phyloP scores from a whole-genome alignment of 2,113 vertebrate genomes.

The Albula goreensis region DNA sequence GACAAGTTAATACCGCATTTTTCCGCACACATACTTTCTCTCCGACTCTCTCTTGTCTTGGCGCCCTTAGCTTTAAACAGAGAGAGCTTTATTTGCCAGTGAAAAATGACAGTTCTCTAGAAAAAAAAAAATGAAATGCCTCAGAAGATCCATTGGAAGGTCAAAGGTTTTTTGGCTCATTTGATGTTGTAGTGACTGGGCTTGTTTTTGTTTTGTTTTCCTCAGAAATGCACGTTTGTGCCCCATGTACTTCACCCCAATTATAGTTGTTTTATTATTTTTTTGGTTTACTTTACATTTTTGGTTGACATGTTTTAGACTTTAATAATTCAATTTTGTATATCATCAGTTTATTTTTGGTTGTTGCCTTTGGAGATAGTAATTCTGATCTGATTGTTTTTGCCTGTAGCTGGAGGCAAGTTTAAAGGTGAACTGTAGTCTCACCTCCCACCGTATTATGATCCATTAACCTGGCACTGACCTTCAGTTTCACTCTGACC shows the following conservation, averaged over 20 bases:
- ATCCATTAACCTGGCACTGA: conserved; percentile 5
- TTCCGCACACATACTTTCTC: conserved; percentile 9
- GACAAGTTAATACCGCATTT: conserved; percentile 39
- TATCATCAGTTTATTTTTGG: neutral
- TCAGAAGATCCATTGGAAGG: neutral
- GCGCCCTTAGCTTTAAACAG: conserved; percentile 20
- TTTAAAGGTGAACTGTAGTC: neutral
- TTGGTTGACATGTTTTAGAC: neutral
- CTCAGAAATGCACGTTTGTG: neutral
- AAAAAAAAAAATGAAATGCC: conserved; percentile 25
- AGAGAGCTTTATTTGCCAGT: conserved; percentile 25
- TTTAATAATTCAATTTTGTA: neutral
- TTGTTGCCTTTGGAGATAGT: conserved; percentile 6
- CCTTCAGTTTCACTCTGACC: neutral
- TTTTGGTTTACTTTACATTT: neutral
- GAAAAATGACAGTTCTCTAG: conserved; percentile 21
- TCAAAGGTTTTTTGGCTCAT: neutral
- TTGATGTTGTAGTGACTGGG: neutral
- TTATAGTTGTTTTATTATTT: neutral
- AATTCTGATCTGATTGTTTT: conserved; percentile 19
- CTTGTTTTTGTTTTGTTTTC: neutral
- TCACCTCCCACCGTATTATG: neutral
- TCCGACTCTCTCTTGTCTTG: neutral
- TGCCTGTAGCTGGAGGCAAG: neutral
- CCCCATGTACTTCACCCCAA: neutral